A percentile compares a stretch with the other conserved stretches of the same genome.
Evolutionary conservation across 2,888 invertebrate species (phyloP).

Genomic region (Cinara cedri): DNA sequence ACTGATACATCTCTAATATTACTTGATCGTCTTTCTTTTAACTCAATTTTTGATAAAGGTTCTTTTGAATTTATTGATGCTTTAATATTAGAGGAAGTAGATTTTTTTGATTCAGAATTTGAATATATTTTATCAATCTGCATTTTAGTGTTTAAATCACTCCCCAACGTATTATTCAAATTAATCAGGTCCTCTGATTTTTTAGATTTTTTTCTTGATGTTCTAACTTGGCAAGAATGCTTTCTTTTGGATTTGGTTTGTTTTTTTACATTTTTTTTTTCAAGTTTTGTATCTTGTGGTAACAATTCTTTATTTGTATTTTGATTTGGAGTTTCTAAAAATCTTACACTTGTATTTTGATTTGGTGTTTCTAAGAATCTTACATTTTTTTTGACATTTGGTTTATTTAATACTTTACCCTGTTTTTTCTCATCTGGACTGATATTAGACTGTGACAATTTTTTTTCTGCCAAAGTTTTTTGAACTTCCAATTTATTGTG

Average conservation of each 20-base stretch:
- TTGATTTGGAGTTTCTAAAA: neutral
- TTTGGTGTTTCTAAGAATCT: neutral
- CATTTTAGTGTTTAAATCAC: neutral
- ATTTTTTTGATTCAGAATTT: neutral
- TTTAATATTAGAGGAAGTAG: neutral
- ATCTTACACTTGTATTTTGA: no score
- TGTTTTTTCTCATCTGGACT: neutral
- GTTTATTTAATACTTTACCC: neutral
- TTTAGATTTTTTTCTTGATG: neutral
- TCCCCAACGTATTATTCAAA: neutral
- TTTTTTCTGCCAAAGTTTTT: neutral
- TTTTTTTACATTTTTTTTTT: neutral
- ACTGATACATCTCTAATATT: no score
- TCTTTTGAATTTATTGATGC: neutral
- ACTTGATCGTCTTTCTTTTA: neutral
- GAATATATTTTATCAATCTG: neutral
- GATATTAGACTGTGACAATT: neutral
- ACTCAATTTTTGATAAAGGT: neutral
- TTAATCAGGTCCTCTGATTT: neutral
- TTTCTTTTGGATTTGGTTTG: neutral
- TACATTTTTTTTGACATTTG: neutral
- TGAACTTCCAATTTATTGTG: constrained; percentile 20
- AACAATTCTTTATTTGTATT: neutral
- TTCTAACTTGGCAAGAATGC: no score
- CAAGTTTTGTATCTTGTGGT: no score